A percentile compares a stretch with the other conserved stretches of the same genome.
Conservation (phyloP, 2,797 vertebrate species). For the Sebastes vulpes region DNA sequence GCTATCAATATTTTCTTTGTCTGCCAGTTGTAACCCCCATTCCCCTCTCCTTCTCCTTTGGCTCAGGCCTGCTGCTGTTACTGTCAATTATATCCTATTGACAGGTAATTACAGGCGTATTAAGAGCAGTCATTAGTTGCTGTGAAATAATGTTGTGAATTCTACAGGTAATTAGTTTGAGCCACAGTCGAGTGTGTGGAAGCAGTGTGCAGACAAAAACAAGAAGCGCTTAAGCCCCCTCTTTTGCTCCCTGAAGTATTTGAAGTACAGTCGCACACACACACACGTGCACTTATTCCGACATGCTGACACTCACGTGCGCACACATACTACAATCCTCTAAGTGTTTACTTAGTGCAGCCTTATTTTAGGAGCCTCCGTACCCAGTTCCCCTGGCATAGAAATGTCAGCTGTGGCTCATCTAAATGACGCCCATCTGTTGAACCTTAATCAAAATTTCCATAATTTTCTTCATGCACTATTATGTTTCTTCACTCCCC, state of each 20-base stretch:
- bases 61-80: slow-evolving; percentile 52
- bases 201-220: slow-evolving; percentile 48
- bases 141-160: slow-evolving; percentile 70
- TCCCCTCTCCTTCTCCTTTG: background rate
- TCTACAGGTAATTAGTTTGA: slow-evolving; percentile 77
- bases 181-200: slow-evolving; percentile 47
- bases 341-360: slow-evolving; percentile 43
- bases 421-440: slow-evolving; percentile 76
- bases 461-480: slow-evolving; percentile 62
- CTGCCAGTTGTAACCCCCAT: slow-evolving; percentile 34
- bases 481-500: slow-evolving; percentile 36
- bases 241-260: slow-evolving; percentile 63
- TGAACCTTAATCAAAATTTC: slow-evolving; percentile 75
- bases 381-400: slow-evolving; percentile 42
- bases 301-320: background rate
- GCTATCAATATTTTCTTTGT: slow-evolving; percentile 31
- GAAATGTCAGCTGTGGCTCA: slow-evolving; percentile 70
- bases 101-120: slow-evolving; percentile 78
- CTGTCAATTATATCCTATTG: slow-evolving; percentile 77
- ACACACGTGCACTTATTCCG: slow-evolving; percentile 2
- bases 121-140: slow-evolving; percentile 71
- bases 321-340: background rate
- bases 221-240: slow-evolving; percentile 48
- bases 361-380: slow-evolving; percentile 25
- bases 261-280: slow-evolving; percentile 3